Evolutionary conservation across 2,888 invertebrate genomes (phyloP), one percentile per base, ranked within the genome.

Genomic region (Prosapia bicincta): DNA sequence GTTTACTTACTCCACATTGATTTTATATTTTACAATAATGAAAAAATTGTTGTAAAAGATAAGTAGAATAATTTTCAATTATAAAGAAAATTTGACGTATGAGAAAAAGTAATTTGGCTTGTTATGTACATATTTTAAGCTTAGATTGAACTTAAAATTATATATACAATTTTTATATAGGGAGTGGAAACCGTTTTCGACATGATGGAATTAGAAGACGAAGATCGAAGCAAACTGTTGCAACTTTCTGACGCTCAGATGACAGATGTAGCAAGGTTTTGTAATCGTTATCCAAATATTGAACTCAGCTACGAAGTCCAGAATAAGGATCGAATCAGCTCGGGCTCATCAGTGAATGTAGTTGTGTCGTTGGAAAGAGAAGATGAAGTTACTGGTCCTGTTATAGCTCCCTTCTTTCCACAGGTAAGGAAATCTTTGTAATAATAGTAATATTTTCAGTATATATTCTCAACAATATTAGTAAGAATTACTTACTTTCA

Each of bases 231-330:
- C 26, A 90, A 92, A 80, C 86, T 96, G 66, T 84, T 95, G 72
- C 94, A 94, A 82, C 87, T 99, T 74, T 90, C 90, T 0, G 93
- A 97, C 77, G 84, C 88, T 0, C 95, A 99, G 87, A 97, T 99
- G 94, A 96, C 96, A 0, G 99, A 99, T 84, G 99, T 99, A 0
- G 99, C 99, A 0, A 89, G 96, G 54, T 99, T 99, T 89, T 99
- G 99, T 85, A 99, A 99, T 87, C 89, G 98, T 23, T 99, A 99
- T 85, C 99, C 99, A 0, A 98, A 99, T 84, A 99, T 99, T 79
- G 99, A 99, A 83, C 73, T 82, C 24, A 81, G 79, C 43, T 82
- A 82, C 74, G 82, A 82, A 67, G 93, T 99, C 1, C 87, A 91
- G 74, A 93, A 94, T 78, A 93, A 92, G 82, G 93, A 95, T 77